Conservation (phyloP, 2,888 invertebrate genomes). For the Morpho deidamia region DNA sequence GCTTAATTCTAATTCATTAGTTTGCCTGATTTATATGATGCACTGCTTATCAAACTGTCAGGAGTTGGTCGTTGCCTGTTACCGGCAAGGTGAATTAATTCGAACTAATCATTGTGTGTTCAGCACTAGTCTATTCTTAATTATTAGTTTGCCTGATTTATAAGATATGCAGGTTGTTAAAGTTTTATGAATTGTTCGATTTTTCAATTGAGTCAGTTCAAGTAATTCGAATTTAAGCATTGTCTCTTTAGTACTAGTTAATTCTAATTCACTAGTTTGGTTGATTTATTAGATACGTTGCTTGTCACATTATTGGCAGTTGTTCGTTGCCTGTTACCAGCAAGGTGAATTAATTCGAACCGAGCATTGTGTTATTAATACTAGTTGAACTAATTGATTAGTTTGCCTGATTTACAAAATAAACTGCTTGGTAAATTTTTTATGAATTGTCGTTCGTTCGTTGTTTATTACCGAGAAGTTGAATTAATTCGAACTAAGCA, state of each 20-base stretch:
- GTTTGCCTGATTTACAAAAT: neutral
- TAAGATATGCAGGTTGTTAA: neutral
- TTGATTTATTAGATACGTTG: neutral
- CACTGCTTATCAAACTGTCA: conserved; percentile 16
- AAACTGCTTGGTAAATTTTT: conserved; percentile 17
- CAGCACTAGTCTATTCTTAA: no score
- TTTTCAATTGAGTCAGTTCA: neutral
- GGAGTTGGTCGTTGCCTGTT: neutral
- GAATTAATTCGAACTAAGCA: no score
- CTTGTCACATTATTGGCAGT: neutral
- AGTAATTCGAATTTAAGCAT: no score
- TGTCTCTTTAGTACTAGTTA: no score
- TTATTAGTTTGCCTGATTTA: neutral
- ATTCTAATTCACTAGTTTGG: no score
- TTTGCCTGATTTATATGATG: neutral
- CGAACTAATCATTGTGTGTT: no score
- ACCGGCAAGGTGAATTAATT: neutral
- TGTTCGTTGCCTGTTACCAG: neutral
- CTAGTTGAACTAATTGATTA: no score
- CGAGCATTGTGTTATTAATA: neutral
- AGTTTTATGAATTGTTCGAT: no score
- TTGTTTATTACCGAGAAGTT: neutral
- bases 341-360: neutral
- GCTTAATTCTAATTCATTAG: no score
- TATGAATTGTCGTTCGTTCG: no score